Conservation (phyloP, 2,888 invertebrate species). For the Cecidostiba fungosa region DNA sequence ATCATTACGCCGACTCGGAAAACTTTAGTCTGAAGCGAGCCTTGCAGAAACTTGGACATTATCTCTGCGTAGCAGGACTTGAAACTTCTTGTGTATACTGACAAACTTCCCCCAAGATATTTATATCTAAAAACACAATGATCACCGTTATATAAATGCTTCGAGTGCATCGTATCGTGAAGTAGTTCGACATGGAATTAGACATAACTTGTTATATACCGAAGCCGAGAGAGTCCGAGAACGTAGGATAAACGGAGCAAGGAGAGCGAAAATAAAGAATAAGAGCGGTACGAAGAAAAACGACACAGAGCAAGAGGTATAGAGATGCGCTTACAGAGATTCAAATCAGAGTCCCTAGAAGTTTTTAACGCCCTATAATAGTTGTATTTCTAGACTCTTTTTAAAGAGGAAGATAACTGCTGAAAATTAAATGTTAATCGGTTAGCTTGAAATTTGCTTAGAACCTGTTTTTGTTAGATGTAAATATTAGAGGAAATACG, state of each 20-base stretch:
- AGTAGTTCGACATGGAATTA: conserved; percentile 55
- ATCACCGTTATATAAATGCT: conserved; percentile 58
- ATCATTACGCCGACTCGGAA: conserved; percentile 46
- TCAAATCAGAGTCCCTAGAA: neutral
- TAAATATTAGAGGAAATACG: conserved; percentile 18
- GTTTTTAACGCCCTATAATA: neutral
- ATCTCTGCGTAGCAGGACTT: conserved; percentile 28
- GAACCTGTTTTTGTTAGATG: conserved; percentile 31
- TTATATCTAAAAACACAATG: conserved; percentile 54
- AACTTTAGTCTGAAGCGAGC: conserved; percentile 5
- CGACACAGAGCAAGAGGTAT: neutral
- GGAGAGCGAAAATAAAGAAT: neutral
- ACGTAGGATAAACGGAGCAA: neutral
- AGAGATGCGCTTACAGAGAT: conserved; percentile 17
- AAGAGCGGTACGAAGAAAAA: neutral
- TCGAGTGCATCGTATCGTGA: conserved; percentile 58
- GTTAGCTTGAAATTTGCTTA: conserved; percentile 29
- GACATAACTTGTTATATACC: conserved; percentile 50
- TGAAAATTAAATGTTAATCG: conserved; percentile 20
- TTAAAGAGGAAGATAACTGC: neutral
- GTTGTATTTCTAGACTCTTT: neutral
- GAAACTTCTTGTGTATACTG: conserved; percentile 36
- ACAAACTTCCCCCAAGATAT: conserved; percentile 19
- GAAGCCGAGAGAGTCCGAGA: conserved; percentile 4
- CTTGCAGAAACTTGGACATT: conserved; percentile 51